phyloP scores from a whole-genome alignment of 1,140 invertebrate genomes.

The Heliconius eleuchia region DNA sequence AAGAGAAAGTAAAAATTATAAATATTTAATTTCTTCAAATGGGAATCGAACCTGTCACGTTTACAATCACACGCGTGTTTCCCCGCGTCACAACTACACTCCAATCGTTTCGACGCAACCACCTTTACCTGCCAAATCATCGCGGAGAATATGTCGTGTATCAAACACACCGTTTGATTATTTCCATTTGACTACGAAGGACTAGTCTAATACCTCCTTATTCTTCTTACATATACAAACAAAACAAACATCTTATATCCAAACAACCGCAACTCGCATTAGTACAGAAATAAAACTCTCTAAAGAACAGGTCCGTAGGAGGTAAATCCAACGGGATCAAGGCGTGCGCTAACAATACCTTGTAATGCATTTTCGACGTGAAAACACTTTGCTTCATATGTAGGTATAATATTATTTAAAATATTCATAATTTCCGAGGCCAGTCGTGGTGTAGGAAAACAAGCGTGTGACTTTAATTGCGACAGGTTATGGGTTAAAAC shows the following conservation, averaged over 20 bases:
- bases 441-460: too few relatives aligned
- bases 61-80: too few relatives aligned
- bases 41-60: too few relatives aligned
- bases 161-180: neutral
- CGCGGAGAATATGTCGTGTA: too few relatives aligned
- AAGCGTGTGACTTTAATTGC: neutral
- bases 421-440: neutral
- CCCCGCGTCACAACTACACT: too few relatives aligned
- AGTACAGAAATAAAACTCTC: constrained; percentile 4
- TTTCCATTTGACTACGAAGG: too few relatives aligned
- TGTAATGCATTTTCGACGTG: neutral
- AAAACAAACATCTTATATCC: neutral
- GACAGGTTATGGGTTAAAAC: neutral
- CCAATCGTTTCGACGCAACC: too few relatives aligned
- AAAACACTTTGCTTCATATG: neutral
- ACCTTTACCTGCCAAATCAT: too few relatives aligned
- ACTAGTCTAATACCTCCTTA: neutral
- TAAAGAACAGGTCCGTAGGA: neutral
- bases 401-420: neutral
- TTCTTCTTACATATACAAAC: neutral
- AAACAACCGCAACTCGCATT: constrained; percentile 5
- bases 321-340: neutral
- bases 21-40: too few relatives aligned
- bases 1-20: too few relatives aligned
- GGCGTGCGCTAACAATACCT: constrained; percentile 3